Base-by-base conservation (phyloP, 2,797 vertebrate genomes). In the Periophthalmus magnuspinnatus region DNA sequence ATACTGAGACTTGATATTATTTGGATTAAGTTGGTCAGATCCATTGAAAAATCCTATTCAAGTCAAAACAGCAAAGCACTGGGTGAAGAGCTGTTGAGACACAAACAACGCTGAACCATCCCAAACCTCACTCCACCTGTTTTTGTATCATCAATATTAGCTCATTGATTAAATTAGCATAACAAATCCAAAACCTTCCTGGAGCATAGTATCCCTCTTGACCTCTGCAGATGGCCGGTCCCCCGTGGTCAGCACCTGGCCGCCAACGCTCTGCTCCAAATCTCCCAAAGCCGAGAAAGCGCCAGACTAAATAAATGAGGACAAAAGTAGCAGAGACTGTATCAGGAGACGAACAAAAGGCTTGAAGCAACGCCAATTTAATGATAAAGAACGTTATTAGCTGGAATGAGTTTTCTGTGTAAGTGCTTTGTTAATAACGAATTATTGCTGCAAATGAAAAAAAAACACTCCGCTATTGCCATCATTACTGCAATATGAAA, bases 301-400 rank as follows among this genome's bases (percentile, higher is more conserved):
- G 64, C 65, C 5, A 41, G 50, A 60, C 54, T 38, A 17, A 5
- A 65, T 50, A 10, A 71, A 71, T 28, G 21, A 2, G 22, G 60
- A 62, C 57, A 58, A 69, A 78, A 48, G 50, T 22, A 61, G 68
- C 55, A 32, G 3, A 3, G 67, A 45, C 67, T 55, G 65, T 54
- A 78, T 63, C 67, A 59, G 45, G 70, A 21, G 65, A 36, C 62
- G 32, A 71, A 76, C 67, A 80, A 78, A 59, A 68, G 70, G 76
- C 70, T 74, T 45, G 38, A 52, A 69, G 69, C 6, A 2, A 6
- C 38, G 33, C 72, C 69, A 77, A 68, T 76, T 72, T 75, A 64
- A 73, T 62, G 58, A 76, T 78, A 73, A 77, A 56, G 55, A 63
- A 69, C 64, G 60, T 67, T 72, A 72, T 81, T 84, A 80, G 72